phyloP scores from a whole-genome alignment of 2,888 invertebrate species.

The Himalopsyche japonica region DNA sequence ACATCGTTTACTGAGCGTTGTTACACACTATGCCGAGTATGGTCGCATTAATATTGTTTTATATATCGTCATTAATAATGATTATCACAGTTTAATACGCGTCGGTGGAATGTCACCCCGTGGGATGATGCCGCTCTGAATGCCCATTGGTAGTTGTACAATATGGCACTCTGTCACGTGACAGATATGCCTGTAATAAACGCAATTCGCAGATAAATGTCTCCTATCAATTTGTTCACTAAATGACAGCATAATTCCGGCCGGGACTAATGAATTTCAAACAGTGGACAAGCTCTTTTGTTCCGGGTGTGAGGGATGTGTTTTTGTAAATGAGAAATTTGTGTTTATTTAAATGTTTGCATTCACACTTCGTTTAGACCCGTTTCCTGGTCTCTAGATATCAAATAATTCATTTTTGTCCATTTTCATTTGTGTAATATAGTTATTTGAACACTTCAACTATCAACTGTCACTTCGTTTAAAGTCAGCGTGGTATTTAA shows the following conservation, averaged over 20 bases:
- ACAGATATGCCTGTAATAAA: constrained; percentile 5
- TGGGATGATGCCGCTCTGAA: neutral
- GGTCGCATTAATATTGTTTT: constrained; percentile 7
- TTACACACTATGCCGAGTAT: neutral
- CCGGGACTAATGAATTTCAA: constrained; percentile 19
- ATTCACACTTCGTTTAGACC: too few relatives aligned
- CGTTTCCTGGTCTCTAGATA: too few relatives aligned
- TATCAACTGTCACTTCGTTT: too few relatives aligned
- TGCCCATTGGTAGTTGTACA: neutral
- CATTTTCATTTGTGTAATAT: too few relatives aligned
- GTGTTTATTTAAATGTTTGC: too few relatives aligned
- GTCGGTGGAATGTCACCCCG: constrained; percentile 6
- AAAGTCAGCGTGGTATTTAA: too few relatives aligned
- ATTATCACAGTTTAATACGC: neutral
- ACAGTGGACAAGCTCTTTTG: neutral
- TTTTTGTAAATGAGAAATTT: too few relatives aligned
- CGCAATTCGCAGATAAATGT: constrained; percentile 15
- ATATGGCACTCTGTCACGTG: neutral
- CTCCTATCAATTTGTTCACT: constrained; percentile 12
- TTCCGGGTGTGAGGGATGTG: too few relatives aligned
- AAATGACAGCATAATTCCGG: constrained; percentile 20
- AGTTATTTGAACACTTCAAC: too few relatives aligned
- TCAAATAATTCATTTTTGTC: too few relatives aligned
- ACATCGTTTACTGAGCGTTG: too few relatives aligned
- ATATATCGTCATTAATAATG: constrained; percentile 3